Base-by-base conservation (phyloP, 2,888 invertebrate genomes). In the Gisinianus flammeolus region DNA sequence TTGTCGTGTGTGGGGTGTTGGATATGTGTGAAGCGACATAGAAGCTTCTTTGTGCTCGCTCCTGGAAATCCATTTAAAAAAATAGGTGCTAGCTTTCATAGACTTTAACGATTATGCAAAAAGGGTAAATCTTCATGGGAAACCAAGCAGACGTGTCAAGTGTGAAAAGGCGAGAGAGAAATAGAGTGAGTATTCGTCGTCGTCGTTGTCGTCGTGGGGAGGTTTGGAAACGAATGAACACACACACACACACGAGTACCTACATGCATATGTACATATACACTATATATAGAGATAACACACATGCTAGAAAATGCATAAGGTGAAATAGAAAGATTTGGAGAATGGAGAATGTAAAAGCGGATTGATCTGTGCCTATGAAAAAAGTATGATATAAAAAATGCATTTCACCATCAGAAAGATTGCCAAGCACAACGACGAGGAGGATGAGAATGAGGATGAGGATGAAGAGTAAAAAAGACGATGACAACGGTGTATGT, bases 121-220 rank as follows among this genome's bases (percentile, higher is more conserved):
- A 83, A 83, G 82, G 82, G 81, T 82, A 84, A 84, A 83, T 84
- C 84, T 84, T 83, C 84, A 83, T 84, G 84, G 83, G 84, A 84
- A 84, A 78, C 79, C 81, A 78, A 79, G 79, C 84, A 83, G 81
- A 83, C 82, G 84, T 82, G 82, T 82, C 81, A 82, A 83, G 81
- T 80, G 73, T 79, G 76, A n/a, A 78, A 70, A 69, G n/a, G 74
- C 71, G 76, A 62, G 80, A 73, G 33, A 77, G 71, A 73, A 54
- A 62, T 28, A 74, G 66, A 56, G 76, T 30, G 28, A 56, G 66
- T 74, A 62, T 31, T 16, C 44, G 44, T 44, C 12, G 12, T 44
- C 12, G 44, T 44, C n/a, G 19, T 44, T 16, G 44, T 44, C 12
- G 44, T 44, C 44, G 19, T 6, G 19, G 19, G 12, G 44, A 44